These are phyloP conservation scores for Haliclona indistincta DNA, from an alignment of 37 sponge, comb jelly and placozoan genomes.

Conservation along the genomic window DNA sequence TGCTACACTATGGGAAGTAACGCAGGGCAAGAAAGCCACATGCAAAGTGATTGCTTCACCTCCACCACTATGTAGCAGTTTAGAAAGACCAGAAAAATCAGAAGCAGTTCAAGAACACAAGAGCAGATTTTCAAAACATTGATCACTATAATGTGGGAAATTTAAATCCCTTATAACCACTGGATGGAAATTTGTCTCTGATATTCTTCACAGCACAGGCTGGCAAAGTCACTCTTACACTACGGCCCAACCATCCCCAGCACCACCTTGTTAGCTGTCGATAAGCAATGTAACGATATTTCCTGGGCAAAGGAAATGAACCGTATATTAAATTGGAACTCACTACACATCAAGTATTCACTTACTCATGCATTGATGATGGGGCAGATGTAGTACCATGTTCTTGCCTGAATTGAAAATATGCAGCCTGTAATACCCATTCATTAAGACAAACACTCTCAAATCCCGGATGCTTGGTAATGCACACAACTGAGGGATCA, in stretches of 20 bases:
- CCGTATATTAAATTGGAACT: background rate
- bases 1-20: background rate
- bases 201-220: slow-evolving; percentile 17
- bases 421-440: slow-evolving; percentile 60
- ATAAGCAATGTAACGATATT: slow-evolving; percentile 7
- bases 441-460: slow-evolving; percentile 42
- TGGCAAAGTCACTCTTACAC: slow-evolving; percentile 5
- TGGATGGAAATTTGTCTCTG: background rate
- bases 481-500: slow-evolving; percentile 10
- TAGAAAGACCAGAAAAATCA: background rate
- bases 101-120: slow-evolving; percentile 6
- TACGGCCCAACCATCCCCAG: slow-evolving; percentile 25
- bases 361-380: background rate
- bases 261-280: slow-evolving; percentile 27
- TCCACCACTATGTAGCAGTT: background rate
- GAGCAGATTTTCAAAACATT: slow-evolving; percentile 11
- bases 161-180: slow-evolving; percentile 32
- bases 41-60: too few species aligned
- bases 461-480: slow-evolving; percentile 56
- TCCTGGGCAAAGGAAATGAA: slow-evolving; percentile 13
- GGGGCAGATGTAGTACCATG: slow-evolving; percentile 26
- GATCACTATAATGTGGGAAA: slow-evolving; percentile 5
- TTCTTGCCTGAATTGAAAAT: slow-evolving; percentile 25
- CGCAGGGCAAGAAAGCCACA: too few species aligned
- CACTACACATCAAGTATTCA: background rate